Evolutionary conservation across 2,797 vertebrate genomes (phyloP), one percentile per base, ranked within the genome.

Genomic region (Austrolebias charrua): DNA sequence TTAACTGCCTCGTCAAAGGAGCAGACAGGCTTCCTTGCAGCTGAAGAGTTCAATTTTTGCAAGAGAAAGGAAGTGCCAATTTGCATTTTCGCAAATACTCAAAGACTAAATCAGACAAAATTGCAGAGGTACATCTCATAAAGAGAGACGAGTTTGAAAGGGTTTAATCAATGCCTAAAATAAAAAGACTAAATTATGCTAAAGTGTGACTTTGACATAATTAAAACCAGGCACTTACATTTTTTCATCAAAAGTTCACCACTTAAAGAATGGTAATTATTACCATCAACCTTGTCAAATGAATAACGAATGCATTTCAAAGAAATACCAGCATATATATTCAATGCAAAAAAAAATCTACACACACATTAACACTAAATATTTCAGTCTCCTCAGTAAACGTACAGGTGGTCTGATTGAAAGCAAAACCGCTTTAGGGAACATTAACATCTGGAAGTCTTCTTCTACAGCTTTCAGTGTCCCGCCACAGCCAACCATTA

Each of bases 381-480:
- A 18, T 43, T 9, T 15, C 9, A 9, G 8, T 40, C 48, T 70
- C 53, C 50, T 53, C 56, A 18, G 51, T 78, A 58, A 80, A 63
- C 61, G 66, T 78, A 79, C 82, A 88, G 87, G 84, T 89, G 87
- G 82, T 45, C 62, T 1, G 63, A 83, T 74, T 73, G 77, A 60
- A 71, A 74, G 75, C 67, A 59, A 64, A 83, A 68, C 76, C 73
- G 14, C 76, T 38, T 77, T 63, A 60, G 31, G 73, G 77, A 81
- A 71, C 71, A 73, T 80, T 71, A 82, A 64, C 86, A 83, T 80
- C 79, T 74, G 82, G 84, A 83, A 76, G 73, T 82, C 60, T 72
- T 54, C 72, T 56, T 63, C 56, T 44, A 65, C 70, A 71, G 69
- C 80, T 70, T 66, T 24, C 72, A 65, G 77, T 55, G 52, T 62